Evolutionary conservation across 2,113 vertebrate species (phyloP).

Genomic region (Xenopus tropicalis): DNA sequence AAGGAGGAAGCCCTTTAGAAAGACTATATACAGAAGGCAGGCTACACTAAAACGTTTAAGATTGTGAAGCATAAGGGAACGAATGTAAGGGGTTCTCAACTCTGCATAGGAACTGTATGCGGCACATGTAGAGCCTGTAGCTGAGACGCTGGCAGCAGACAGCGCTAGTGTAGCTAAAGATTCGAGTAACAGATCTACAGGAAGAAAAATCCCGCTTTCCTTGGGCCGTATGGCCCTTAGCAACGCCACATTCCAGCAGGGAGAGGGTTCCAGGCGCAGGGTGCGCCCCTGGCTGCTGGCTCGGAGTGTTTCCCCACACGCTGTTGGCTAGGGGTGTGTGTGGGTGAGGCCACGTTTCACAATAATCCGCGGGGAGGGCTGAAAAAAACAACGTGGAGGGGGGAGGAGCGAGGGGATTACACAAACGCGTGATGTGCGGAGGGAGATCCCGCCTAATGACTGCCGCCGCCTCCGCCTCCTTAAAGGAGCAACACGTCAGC

Average conservation of each 20-base stretch:
- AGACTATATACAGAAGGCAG: no score
- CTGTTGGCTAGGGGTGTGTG: not conserved
- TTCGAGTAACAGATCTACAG: no score
- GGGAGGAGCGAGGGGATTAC: slow-evolving; percentile 23
- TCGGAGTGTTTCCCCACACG: not conserved
- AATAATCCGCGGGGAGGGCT: not conserved
- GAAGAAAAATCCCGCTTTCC: no score
- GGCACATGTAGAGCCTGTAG: no score
- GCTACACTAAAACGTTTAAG: no score
- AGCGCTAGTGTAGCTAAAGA: no score
- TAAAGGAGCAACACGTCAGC: slow-evolving; percentile 15
- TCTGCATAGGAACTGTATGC: no score
- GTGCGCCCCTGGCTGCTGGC: not conserved
- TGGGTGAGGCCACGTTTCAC: slow-evolving; percentile 10
- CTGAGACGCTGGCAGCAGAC: no score
- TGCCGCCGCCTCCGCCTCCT: not conserved
- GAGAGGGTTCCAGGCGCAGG: slow-evolving; percentile 20
- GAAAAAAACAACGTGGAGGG: slow-evolving; percentile 7
- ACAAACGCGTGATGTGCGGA: slow-evolving; percentile 12
- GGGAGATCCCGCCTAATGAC: slow-evolving; percentile 26
- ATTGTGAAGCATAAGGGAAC: no score
- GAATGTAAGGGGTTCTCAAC: no score
- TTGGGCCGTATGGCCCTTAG: no score
- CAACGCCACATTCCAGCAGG: not conserved
- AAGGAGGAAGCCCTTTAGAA: no score